Evolutionary conservation across 1,140 invertebrate species (phyloP).

Genomic region (Uloborus diversus): DNA sequence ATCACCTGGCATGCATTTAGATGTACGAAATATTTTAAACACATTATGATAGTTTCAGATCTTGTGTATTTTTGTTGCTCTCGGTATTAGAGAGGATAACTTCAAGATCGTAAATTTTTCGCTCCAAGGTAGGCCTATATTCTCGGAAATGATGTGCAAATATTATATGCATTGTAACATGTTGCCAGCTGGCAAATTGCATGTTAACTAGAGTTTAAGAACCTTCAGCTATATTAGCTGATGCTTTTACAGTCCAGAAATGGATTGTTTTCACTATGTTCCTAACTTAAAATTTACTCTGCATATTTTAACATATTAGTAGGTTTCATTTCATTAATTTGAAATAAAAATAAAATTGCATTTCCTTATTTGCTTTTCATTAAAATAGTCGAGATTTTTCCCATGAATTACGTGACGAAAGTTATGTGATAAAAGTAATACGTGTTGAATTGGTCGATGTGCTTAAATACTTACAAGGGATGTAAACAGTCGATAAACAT

Average conservation of each 20-base stretch:
- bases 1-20: slow-evolving; percentile 44
- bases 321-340: not conserved
- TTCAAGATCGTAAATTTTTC: not conserved
- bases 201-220: not conserved
- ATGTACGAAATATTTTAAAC: slow-evolving; percentile 37
- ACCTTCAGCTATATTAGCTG: not conserved
- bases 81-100: not conserved
- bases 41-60: slow-evolving; percentile 1
- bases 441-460: too few species aligned
- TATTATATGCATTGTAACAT: slow-evolving; percentile 7
- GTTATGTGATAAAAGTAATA: too few species aligned
- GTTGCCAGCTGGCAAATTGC: slow-evolving; percentile 47
- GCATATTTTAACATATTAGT: not conserved
- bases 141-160: not conserved
- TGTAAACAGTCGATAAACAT: too few species aligned
- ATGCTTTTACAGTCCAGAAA: not conserved
- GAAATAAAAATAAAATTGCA: not conserved
- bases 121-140: slow-evolving; percentile 31
- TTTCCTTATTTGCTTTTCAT: not conserved
- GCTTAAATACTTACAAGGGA: too few species aligned
- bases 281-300: not conserved
- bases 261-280: not conserved
- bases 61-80: not conserved
- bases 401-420: too few species aligned
- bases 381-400: too few species aligned